Evolutionary conservation across 2,888 invertebrate genomes (phyloP), one percentile per base, ranked within the genome.

Genomic region (Listrodromus nycthemerus): DNA sequence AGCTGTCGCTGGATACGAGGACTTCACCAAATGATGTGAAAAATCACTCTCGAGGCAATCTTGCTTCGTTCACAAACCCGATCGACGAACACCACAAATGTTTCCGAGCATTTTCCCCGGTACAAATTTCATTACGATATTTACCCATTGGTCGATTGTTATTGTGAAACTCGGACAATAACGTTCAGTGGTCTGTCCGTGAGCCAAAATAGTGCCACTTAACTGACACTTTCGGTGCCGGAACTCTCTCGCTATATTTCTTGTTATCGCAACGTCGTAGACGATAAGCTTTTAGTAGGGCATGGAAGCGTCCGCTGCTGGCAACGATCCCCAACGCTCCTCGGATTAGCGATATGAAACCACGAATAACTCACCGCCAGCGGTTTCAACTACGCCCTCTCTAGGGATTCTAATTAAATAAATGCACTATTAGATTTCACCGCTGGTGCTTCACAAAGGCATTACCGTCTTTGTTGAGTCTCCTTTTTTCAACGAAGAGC

Each of bases 1-100:
- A 58, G 19, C 21, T 5, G 41, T 8, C 37, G 63, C 24, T 61
- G 37, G 55, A 61, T 33, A 41, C 45, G 67, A 27, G 50, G 21
- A 8, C 80, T 84, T 80, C 82, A 87, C 89, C 87, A 86, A 89
- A 89, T 86, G 85, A 85, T 81, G 70, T 61, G 82, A 87, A 88
- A 87, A 85, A 87, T 85, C 84, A 86, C 82, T 76, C 58, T 87
- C 83, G 67, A 8, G 71, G 41, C 30, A 6, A 41, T 71, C 1
- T 7, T n/a, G 16, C 48, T 4, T 4, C 45, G 45, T 0, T 16
- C 45, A 48, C 45, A 3, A 13, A 13, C 6, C 4, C 48, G 48
- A n/a, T 48, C 48, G 48, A n/a, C 7, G 48, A n/a, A 2, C 48
- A 48, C 48, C n/a, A 5, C 3, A 2, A 48, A 48, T 48, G n/a